A percentile compares a stretch with the other conserved stretches of the same genome.
phyloP scores from a whole-genome alignment of 2,113 vertebrate species.

The Eupsittula cactorum region DNA sequence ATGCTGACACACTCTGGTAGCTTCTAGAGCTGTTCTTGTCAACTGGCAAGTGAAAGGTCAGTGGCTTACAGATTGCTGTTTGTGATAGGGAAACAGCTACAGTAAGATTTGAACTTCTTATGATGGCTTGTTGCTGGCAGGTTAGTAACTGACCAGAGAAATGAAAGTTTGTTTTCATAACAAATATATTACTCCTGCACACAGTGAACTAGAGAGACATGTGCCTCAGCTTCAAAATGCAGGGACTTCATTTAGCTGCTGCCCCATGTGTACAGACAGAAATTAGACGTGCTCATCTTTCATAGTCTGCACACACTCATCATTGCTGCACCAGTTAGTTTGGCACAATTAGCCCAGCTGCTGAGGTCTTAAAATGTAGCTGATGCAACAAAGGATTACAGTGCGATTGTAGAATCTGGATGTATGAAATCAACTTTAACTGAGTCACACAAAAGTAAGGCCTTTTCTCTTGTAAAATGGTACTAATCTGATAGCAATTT shows the following conservation, averaged over 20 bases:
- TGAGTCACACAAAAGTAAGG: background rate
- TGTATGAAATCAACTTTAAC: background rate
- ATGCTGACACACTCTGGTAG: slow-evolving; percentile 38
- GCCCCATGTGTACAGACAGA: background rate
- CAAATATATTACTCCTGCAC: background rate
- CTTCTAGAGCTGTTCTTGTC: slow-evolving; percentile 32
- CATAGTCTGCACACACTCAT: background rate
- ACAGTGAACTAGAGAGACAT: background rate
- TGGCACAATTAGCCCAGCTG: background rate
- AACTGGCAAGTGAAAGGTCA: slow-evolving; percentile 57
- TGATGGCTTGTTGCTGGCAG: background rate
- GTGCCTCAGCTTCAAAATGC: background rate
- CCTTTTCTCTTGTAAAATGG: background rate
- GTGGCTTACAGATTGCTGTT: slow-evolving; percentile 32
- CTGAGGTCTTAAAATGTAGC: slow-evolving; percentile 12
- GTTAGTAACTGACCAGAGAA: background rate
- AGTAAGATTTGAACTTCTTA: background rate
- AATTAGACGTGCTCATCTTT: background rate
- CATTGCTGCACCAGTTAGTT: background rate
- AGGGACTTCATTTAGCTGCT: background rate
- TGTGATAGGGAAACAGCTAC: background rate
- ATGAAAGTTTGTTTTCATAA: background rate
- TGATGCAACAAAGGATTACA: background rate
- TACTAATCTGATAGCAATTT: background rate
- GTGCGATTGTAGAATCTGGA: background rate